phyloP scores from a whole-genome alignment of 2,888 invertebrate genomes.

The Epinotia demarniana region DNA sequence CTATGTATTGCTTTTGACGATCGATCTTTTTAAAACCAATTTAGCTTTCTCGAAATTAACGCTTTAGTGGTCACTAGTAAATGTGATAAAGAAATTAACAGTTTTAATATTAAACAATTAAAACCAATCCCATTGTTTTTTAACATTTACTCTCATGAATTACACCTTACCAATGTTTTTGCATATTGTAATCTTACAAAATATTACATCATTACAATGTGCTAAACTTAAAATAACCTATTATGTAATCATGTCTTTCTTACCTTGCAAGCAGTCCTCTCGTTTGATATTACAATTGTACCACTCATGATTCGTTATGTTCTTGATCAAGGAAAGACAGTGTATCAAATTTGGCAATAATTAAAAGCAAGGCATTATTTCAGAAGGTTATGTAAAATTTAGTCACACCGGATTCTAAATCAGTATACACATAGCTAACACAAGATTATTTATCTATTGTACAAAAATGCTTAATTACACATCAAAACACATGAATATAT shows the following conservation, averaged over 20 bases:
- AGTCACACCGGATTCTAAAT: conserved; percentile 33
- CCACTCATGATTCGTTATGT: conserved; percentile 41
- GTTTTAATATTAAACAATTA: conserved; percentile 13
- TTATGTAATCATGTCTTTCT: conserved; percentile 77
- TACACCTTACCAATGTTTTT: conserved; percentile 82
- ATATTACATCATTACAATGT: conserved; percentile 80
- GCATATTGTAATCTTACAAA: conserved; percentile 83
- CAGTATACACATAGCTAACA: conserved; percentile 41
- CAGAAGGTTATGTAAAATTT: conserved; percentile 22
- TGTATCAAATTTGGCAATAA: conserved; percentile 29
- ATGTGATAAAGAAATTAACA: background rate
- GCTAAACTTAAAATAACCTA: conserved; percentile 83
- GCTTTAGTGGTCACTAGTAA: background rate
- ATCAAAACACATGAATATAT: conserved; percentile 32
- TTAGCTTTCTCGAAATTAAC: background rate
- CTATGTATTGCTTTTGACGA: background rate
- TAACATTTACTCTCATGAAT: conserved; percentile 83
- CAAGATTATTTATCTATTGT: conserved; percentile 38
- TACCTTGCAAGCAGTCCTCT: conserved; percentile 78
- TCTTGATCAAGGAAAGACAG: conserved; percentile 21
- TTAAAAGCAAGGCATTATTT: conserved; percentile 36
- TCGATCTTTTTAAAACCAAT: background rate
- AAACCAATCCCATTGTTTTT: conserved; percentile 58
- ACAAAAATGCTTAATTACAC: conserved; percentile 42
- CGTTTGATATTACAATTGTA: conserved; percentile 59